phyloP scores from a whole-genome alignment of 2,113 vertebrate genomes.

The Numenius arquata region DNA sequence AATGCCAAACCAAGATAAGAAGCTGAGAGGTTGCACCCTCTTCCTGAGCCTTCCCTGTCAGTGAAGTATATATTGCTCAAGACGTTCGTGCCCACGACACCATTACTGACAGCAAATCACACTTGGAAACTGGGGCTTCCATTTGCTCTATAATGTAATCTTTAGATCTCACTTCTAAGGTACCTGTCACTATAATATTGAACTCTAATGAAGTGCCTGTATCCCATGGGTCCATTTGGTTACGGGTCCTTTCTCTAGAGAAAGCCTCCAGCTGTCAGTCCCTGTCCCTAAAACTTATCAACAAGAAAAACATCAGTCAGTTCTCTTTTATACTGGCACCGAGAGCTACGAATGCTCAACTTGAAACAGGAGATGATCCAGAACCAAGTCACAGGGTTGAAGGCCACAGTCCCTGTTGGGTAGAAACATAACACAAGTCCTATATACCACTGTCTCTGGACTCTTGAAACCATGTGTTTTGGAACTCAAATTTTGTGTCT shows the following conservation, averaged over 20 bases:
- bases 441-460: neutral
- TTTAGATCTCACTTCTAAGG: neutral
- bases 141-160: neutral
- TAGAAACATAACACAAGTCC: neutral
- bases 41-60: neutral
- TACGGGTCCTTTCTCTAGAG: neutral
- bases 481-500: neutral
- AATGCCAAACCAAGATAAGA: slow-evolving; percentile 6
- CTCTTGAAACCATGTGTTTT: neutral
- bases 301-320: neutral
- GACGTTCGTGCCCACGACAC: neutral
- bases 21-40: neutral
- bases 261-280: neutral
- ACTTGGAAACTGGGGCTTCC: neutral
- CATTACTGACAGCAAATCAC: neutral
- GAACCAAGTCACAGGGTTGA: neutral
- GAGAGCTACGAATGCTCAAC: neutral
- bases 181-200: neutral
- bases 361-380: neutral
- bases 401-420: neutral
- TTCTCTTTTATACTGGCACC: neutral
- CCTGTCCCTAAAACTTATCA: neutral
- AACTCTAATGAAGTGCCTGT: neutral
- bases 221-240: neutral
- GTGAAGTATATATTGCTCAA: neutral